Evolutionary conservation across 1,140 invertebrate genomes (phyloP).

Genomic region (Parasteatoda tepidariorum): DNA sequence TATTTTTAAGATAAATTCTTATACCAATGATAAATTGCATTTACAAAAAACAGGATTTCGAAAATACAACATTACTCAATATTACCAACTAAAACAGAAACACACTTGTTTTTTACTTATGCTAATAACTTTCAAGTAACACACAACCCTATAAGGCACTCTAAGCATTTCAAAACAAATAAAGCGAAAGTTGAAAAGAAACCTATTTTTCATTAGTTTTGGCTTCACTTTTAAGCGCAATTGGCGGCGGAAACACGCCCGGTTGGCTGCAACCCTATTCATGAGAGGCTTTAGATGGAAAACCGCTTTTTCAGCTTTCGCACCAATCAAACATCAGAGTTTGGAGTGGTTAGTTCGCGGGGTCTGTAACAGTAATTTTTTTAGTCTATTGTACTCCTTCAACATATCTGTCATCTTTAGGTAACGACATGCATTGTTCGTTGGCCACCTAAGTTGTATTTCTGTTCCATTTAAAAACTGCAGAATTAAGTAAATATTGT

Average conservation of each 20-base stretch:
- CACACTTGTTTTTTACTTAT: too few relatives aligned
- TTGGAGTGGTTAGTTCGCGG: constrained; percentile 17
- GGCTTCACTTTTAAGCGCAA: background rate
- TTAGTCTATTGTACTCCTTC: background rate
- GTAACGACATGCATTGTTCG: background rate
- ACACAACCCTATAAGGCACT: constrained; percentile 33
- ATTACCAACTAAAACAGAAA: too few relatives aligned
- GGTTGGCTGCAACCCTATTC: constrained; percentile 31
- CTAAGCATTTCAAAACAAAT: too few relatives aligned
- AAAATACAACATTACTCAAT: too few relatives aligned
- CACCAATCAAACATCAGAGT: constrained; percentile 48
- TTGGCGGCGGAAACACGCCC: constrained; percentile 44
- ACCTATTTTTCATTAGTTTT: constrained; percentile 29
- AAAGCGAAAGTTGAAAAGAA: constrained; percentile 17
- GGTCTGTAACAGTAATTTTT: constrained; percentile 3
- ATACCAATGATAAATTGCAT: too few relatives aligned
- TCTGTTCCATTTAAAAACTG: background rate
- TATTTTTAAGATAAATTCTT: too few relatives aligned
- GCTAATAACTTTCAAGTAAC: too few relatives aligned
- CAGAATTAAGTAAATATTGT: background rate
- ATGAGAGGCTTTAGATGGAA: constrained; percentile 34
- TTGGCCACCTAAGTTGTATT: background rate
- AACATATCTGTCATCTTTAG: constrained; percentile 13
- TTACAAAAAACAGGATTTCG: too few relatives aligned
- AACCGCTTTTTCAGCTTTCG: constrained; percentile 31